Conservation (phyloP, 2,113 vertebrate genomes). For the Pygoscelis adeliae region DNA sequence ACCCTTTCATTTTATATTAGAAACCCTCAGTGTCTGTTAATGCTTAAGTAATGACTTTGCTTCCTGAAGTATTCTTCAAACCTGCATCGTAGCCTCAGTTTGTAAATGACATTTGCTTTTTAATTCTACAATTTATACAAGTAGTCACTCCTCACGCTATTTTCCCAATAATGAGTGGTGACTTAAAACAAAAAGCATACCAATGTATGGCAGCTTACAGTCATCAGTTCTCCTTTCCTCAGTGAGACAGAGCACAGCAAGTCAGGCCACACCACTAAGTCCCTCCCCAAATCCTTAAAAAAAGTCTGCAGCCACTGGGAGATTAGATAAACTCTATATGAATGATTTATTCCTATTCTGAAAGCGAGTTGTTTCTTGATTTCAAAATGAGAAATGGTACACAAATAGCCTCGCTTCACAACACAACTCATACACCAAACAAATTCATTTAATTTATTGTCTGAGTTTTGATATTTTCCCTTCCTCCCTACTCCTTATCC, state of each 20-base stretch:
- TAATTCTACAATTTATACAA: neutral
- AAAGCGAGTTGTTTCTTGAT: neutral
- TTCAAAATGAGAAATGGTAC: neutral
- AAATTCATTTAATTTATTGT: neutral
- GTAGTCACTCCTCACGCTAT: neutral
- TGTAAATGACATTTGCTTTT: neutral
- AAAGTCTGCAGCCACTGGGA: neutral
- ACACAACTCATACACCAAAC: neutral
- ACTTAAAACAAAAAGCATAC: neutral
- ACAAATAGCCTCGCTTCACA: neutral
- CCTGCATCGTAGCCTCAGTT: neutral
- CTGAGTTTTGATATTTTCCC: neutral
- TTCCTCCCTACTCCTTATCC: neutral
- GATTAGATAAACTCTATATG: neutral
- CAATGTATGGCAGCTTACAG: neutral
- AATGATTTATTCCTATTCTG: neutral
- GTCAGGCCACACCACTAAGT: neutral
- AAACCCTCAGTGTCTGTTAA: neutral
- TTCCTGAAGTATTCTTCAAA: neutral
- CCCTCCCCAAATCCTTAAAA: neutral
- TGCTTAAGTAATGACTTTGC: neutral
- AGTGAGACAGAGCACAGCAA: neutral
- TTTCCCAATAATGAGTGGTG: neutral
- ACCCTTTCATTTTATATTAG: neutral
- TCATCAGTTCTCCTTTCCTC: neutral